Evolutionary conservation across 2,888 invertebrate species (phyloP).

Genomic region (Folsomia manolachei): DNA sequence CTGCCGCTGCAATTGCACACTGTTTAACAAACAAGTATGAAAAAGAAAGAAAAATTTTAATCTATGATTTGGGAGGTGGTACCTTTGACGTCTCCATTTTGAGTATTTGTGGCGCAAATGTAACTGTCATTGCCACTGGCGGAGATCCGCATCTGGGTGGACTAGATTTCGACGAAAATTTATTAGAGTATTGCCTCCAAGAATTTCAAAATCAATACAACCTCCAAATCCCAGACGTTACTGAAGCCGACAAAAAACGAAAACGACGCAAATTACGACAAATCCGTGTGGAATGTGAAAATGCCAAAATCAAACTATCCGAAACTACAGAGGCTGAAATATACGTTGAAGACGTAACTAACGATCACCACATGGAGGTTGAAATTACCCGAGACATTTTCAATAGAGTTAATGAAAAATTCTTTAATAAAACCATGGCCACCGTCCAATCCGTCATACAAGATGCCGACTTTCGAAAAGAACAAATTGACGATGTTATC

Average conservation of each 20-base stretch:
- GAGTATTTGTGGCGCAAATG: slow-evolving; percentile 97
- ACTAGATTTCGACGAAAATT: slow-evolving; percentile 97
- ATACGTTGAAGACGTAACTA: too few species aligned
- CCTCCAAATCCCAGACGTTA: too few species aligned
- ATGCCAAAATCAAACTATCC: too few species aligned
- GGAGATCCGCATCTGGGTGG: slow-evolving; percentile 98
- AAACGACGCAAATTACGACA: slow-evolving; percentile 90
- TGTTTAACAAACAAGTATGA: slow-evolving; percentile 95
- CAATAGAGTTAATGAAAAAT: slow-evolving; percentile 93
- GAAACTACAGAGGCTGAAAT: too few species aligned
- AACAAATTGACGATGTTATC: slow-evolving; percentile 97
- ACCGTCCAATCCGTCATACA: slow-evolving; percentile 94
- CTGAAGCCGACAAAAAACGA: slow-evolving; percentile 98
- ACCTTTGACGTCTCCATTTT: slow-evolving; percentile 98
- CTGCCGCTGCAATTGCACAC: slow-evolving; percentile 94
- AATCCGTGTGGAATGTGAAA: too few species aligned
- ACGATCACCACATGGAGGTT: too few species aligned
- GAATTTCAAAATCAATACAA: too few species aligned
- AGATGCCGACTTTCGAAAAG: slow-evolving; percentile 98
- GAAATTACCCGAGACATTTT: slow-evolving; percentile 98
- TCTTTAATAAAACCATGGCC: slow-evolving; percentile 77
- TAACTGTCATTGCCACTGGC: slow-evolving; percentile 87
- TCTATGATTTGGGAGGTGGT: slow-evolving; percentile 98
- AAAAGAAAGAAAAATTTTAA: slow-evolving; percentile 96
- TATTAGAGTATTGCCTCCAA: slow-evolving; percentile 99